Base-by-base conservation (phyloP, 2,797 vertebrate genomes). In the Menidia menidia region DNA sequence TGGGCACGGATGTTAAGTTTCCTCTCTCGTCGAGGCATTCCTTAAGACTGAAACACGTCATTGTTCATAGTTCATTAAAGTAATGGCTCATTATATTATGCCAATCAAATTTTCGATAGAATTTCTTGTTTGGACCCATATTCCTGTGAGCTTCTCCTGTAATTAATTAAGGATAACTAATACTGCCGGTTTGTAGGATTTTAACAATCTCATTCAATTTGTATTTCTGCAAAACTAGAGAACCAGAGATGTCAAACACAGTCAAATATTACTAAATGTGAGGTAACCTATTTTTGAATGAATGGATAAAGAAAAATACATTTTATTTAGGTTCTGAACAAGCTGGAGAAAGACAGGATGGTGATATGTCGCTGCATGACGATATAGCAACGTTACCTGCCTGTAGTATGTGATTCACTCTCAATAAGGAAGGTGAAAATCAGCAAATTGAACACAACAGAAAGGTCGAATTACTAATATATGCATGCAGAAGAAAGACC, bases 11-110 rank as follows among this genome's bases (percentile, higher is more conserved):
- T 74, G 76, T 75, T 69, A 71, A 52, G 44, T 59, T 75, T 84
- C 63, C 51, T 60, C 63, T 72, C 84, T 80, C 68, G 81, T 87
- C 56, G 77, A 67, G 84, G 78, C 19, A 60, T 77, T 45, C 60
- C 76, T 73, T 76, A 67, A 71, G 67, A 72, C 69, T 77, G 68
- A 67, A 81, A 78, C 62, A 53, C 11, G 81, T 77, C 48, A 69
- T 69, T 78, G 78, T 76, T 82, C 30, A 75, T 80, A 19, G 65
- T 75, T 82, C 74, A 58, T 39, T 75, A 58, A 60, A 39, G 14
- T 45, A 60, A 78, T 64, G 64, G 35, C 72, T 81, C 41, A 75
- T 79, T 77, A 57, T 71, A 73, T 35, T 70, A 51, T 64, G 79
- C 64, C 71, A 77, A 45, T 87, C 62, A 64, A 25, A 44, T 55